Conservation (phyloP, 2,113 vertebrate genomes). For the Ailuropoda melanoleuca region DNA sequence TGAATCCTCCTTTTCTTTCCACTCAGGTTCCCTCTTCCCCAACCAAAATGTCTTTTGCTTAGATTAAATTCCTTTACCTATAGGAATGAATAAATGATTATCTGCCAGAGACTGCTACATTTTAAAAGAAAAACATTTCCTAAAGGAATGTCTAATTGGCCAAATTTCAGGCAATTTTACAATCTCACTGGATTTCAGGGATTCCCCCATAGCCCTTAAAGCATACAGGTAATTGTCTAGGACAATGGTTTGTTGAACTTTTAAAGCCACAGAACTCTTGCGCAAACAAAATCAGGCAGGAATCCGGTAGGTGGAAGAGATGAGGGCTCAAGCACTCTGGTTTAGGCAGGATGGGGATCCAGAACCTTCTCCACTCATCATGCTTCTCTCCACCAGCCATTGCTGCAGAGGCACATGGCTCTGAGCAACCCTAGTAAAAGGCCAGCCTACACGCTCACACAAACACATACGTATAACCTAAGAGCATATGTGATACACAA, state of each 20-base stretch:
- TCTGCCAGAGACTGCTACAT: background rate
- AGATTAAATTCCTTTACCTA: conserved; percentile 45
- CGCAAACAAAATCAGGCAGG: background rate
- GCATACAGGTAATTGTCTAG: background rate
- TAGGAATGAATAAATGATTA: conserved; percentile 37
- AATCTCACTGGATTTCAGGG: conserved; percentile 21
- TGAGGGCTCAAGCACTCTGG: background rate
- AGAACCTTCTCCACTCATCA: background rate
- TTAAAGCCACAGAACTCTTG: background rate
- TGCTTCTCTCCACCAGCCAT: background rate
- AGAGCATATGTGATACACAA: background rate
- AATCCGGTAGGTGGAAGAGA: background rate
- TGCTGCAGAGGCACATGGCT: rapidly evolving
- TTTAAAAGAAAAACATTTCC: conserved; percentile 53
- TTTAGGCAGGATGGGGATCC: background rate
- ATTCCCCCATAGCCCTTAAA: background rate
- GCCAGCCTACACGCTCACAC: background rate
- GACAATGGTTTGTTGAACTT: background rate
- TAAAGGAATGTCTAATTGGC: conserved; percentile 35
- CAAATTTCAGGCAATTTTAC: conserved; percentile 51
- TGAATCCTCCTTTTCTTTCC: background rate
- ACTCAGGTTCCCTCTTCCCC: background rate
- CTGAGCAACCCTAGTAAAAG: background rate
- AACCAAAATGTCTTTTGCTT: conserved; percentile 27
- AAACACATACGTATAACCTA: background rate